Base-by-base conservation (phyloP, 2,113 vertebrate genomes). In the Thomomys bottae region DNA sequence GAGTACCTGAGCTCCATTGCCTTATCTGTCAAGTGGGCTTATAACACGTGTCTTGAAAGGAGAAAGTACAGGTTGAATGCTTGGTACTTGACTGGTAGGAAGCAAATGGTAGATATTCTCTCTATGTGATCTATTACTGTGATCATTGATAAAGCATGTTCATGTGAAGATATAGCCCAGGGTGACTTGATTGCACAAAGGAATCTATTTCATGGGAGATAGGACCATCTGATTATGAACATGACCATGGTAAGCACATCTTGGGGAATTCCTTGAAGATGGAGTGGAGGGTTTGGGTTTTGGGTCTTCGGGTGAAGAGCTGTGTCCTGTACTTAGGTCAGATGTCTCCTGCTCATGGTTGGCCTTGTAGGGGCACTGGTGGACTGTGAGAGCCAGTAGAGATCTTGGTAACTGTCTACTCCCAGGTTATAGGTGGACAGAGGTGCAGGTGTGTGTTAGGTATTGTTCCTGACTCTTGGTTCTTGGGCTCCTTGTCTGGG, bases 401-500 rank as follows among this genome's bases (percentile, higher is more conserved):
- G 18, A 36, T 24, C 30, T 5, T 12, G 0, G 2, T 42, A 17
- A 8, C 17, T 32, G 45, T 72, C 1, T 11, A 11, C 8, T 63
- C 21, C 21, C 11, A 8, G 3, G 10, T 34, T 59, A 42, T 36
- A 26, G 57, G 20, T n/a, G 32, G 18, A 67, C n/a, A 26, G 42
- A n/a, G 40, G 28, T 5, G 42, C 23, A 2, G 7, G 21, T 40
- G 5, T 10, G 26, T 45, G 9, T 71, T 68, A 24, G 20, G 12
- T 5, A 0, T 49, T 61, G 20, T 30, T 59, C 28, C n/a, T 57
- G 61, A n/a, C 12, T 4, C 21, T n/a, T 8, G 0, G 5, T 42
- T 11, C 8, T n/a, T 84, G 45, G 17, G 5, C 59, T 64, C 68
- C 8, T 8, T 15, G 28, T 2, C 17, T 38, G 34, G 24, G 10